phyloP scores from a whole-genome alignment of 2,888 invertebrate genomes.

The Pecten maximus region DNA sequence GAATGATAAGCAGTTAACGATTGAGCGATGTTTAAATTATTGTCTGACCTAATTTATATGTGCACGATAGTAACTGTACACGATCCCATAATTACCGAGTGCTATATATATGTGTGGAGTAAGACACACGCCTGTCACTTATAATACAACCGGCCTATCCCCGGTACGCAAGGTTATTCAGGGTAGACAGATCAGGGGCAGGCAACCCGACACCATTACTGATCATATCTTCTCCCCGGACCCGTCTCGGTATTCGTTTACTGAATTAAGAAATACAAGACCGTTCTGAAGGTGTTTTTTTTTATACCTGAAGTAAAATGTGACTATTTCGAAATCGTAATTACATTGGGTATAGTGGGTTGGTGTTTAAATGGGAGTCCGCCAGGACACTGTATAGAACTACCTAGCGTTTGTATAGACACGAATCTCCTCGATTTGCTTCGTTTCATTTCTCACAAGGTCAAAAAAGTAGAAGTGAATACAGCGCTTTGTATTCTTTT shows the following conservation, averaged over 20 bases:
- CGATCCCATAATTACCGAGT: neutral
- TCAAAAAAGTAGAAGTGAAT: constrained; percentile 26
- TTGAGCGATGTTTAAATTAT: neutral
- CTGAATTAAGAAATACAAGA: constrained; percentile 13
- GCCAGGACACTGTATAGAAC: neutral
- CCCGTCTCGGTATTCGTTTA: neutral
- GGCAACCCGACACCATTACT: neutral
- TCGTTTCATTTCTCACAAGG: constrained; percentile 33
- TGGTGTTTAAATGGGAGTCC: constrained; percentile 5
- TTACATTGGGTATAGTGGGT: neutral
- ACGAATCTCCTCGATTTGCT: neutral
- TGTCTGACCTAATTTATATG: neutral
- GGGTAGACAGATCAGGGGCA: constrained; percentile 17
- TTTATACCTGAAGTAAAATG: neutral
- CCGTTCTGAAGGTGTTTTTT: neutral
- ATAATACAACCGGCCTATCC: neutral
- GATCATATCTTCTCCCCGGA: neutral
- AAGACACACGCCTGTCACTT: neutral
- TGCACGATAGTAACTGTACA: neutral
- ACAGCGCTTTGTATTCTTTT: neutral
- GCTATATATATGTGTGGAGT: neutral
- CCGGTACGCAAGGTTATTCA: neutral
- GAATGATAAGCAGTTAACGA: neutral
- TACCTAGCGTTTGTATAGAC: neutral
- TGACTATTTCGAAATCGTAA: constrained; percentile 35